Base-by-base conservation (phyloP, 2,888 invertebrate species). In the Pediacus dermestoides region DNA sequence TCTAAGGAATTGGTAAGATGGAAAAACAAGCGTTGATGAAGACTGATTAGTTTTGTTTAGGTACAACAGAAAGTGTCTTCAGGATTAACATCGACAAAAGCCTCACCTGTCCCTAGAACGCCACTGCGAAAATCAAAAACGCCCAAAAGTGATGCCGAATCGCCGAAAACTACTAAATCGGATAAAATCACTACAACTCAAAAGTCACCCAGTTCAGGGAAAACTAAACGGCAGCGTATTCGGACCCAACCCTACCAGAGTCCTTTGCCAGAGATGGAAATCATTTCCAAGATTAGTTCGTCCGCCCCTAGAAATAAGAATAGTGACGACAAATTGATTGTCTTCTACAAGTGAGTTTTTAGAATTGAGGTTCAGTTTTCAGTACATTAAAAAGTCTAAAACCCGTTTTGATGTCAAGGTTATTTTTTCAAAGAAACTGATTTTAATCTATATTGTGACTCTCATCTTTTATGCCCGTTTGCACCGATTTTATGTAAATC, bases 221-320 rank as follows among this genome's bases (percentile, higher is more conserved):
- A 44, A 58, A 70, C 73, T 9, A 78, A 78, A 58, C 67, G 80
- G 51, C 73, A 72, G 44, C 70, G 81, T 35, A 75, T 77, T 12
- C 79, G 81, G 71, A 85, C 85, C 10, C 88, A 88, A 61, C 78
- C 84, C 7, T 90, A 88, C 70, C 89, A 90, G 66, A 85, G 86
- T 46, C 88, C 88, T 0, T 71, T 87, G 18, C 85, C 88, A 0
- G 88, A 88, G 67, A 70, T 87, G 37, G 80, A 84, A 44, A 79
- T 83, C 65, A 80, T 87, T 11, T 82, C 87, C 2, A 87, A 87
- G 64, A 74, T 85, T 31, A 78, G 81, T 1, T 74, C 77, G 13
- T 12, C 76, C 2, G 76, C 78, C 0, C 76, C 79, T 53, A 73
- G 77, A 64, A 53, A 61, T 37, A 70, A 73, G 60, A 75, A 74